phyloP scores from a whole-genome alignment of 2,888 invertebrate species.

The Pheosia gnoma region DNA sequence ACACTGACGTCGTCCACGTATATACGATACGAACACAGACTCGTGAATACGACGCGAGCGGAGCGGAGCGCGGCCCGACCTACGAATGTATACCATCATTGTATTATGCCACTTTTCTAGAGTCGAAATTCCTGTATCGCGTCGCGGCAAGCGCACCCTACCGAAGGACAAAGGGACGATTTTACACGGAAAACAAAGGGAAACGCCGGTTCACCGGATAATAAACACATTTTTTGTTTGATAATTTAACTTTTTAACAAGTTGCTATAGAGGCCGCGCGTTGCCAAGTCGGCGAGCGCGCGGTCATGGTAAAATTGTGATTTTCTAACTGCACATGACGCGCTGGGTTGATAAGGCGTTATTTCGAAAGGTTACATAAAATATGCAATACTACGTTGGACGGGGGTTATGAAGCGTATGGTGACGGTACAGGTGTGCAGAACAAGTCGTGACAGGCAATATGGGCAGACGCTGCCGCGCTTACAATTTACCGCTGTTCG shows the following conservation, averaged over 20 bases:
- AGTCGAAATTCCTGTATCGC: constrained; percentile 78
- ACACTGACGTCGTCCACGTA: constrained; percentile 73
- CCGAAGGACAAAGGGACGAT: constrained; percentile 80
- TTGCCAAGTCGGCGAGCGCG: constrained; percentile 75
- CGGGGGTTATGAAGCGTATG: constrained; percentile 51
- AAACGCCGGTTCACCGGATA: constrained; percentile 68
- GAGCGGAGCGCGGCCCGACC: constrained; percentile 66
- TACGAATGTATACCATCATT: constrained; percentile 72
- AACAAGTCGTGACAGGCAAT: constrained; percentile 46
- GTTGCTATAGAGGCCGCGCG: constrained; percentile 59
- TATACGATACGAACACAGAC: constrained; percentile 69
- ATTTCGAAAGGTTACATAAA: constrained; percentile 44
- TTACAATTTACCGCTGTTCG: constrained; percentile 30
- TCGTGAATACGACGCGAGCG: constrained; percentile 76
- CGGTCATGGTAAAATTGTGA: constrained; percentile 67
- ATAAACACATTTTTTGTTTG: constrained; percentile 60
- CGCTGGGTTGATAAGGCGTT: constrained; percentile 52
- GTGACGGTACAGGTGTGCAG: constrained; percentile 49
- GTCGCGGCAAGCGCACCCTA: constrained; percentile 75
- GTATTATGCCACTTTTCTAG: constrained; percentile 80
- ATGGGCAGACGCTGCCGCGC: constrained; percentile 45
- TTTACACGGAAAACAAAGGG: constrained; percentile 80
- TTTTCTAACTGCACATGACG: constrained; percentile 57
- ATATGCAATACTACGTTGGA: constrained; percentile 30
- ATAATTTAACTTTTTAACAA: constrained; percentile 58